Evolutionary conservation across 2,888 invertebrate species (phyloP).

Genomic region (Herminia tarsipennalis): DNA sequence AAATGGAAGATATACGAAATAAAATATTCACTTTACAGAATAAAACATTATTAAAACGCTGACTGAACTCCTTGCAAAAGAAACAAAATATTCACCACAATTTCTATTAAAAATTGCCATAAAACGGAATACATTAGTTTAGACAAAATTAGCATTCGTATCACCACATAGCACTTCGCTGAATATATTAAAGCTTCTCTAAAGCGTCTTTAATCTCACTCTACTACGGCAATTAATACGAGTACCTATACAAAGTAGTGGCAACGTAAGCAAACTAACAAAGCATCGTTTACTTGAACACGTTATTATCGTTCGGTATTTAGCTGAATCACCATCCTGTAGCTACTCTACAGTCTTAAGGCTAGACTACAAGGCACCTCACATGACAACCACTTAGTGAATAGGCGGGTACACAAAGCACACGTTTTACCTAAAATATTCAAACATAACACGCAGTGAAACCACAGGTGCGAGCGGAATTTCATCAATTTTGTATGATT

Average conservation of each 20-base stretch:
- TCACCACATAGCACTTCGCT: neutral
- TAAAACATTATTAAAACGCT: too few species aligned
- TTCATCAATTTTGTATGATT: constrained; percentile 39
- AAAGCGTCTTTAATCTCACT: constrained; percentile 6
- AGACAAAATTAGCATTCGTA: neutral
- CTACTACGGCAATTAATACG: constrained; percentile 20
- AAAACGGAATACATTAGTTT: neutral
- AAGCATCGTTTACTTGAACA: constrained; percentile 45
- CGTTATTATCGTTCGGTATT: constrained; percentile 52
- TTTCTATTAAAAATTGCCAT: too few species aligned
- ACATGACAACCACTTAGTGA: constrained; percentile 10
- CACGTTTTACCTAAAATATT: constrained; percentile 35
- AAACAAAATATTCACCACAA: neutral
- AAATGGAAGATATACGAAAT: too few species aligned
- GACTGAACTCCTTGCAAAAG: neutral
- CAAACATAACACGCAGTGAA: constrained; percentile 31
- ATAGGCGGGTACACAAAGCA: constrained; percentile 9
- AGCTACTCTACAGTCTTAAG: constrained; percentile 25
- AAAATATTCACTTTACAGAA: too few species aligned
- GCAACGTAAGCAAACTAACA: constrained; percentile 23
- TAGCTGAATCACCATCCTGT: constrained; percentile 51
- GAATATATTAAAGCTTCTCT: constrained; percentile 10
- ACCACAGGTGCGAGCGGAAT: constrained; percentile 41
- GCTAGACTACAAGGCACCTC: constrained; percentile 10
- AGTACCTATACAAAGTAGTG: constrained; percentile 5